These are phyloP conservation scores for Tichodroma muraria DNA, from an alignment of 2,113 vertebrate species.

Conservation along the genomic window DNA sequence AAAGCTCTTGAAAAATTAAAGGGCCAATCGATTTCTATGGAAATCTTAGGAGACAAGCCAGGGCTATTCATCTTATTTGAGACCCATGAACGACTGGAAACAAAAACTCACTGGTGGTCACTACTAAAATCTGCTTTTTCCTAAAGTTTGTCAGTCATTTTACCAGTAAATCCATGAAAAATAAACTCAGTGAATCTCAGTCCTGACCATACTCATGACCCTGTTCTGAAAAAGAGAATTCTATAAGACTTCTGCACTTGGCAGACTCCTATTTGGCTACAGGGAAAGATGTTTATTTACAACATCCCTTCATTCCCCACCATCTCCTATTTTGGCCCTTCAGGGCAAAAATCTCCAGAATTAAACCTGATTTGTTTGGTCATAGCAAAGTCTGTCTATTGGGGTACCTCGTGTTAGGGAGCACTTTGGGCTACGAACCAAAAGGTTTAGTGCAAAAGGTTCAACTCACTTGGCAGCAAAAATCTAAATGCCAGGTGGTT, in stretches of 20 bases:
- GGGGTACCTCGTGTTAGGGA: neutral
- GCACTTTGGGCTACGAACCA: neutral
- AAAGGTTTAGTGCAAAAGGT: neutral
- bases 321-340: neutral
- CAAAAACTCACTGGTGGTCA: neutral
- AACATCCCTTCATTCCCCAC: neutral
- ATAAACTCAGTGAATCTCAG: neutral
- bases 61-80: neutral
- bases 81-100: neutral
- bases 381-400: neutral
- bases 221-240: neutral
- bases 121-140: neutral
- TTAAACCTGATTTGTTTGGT: neutral
- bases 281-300: neutral
- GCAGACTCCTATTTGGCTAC: neutral
- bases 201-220: neutral
- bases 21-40: neutral
- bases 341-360: neutral
- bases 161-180: neutral
- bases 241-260: neutral
- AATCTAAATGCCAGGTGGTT: neutral
- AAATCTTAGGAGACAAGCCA: neutral
- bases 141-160: neutral
- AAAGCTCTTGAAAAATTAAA: neutral
- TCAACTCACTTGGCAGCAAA: neutral